A percentile compares a stretch with the other conserved stretches of the same genome.
These are phyloP conservation scores for Penaeus japonicus DNA, from an alignment of 1,140 invertebrate species.

Conservation along the genomic window DNA sequence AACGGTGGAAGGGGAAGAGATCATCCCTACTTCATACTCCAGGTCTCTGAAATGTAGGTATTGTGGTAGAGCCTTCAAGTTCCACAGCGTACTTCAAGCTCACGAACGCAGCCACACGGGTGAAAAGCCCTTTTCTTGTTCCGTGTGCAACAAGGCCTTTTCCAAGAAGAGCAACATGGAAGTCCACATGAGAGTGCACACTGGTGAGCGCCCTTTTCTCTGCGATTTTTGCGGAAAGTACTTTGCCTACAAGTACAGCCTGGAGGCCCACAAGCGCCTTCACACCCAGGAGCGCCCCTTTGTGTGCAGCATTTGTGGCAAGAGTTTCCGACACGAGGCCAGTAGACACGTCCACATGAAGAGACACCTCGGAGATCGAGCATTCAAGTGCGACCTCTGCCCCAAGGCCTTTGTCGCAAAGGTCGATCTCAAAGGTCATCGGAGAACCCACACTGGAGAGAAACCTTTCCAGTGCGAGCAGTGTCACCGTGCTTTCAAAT, in stretches of 20 bases:
- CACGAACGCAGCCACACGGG: constrained; percentile 6
- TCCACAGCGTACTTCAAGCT: background rate
- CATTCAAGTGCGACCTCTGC: constrained; percentile 7
- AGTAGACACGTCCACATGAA: constrained; percentile 13
- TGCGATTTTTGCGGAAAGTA: background rate
- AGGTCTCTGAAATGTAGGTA: background rate
- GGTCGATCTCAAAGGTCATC: background rate
- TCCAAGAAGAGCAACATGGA: constrained; percentile 7
- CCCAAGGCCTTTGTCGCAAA: background rate
- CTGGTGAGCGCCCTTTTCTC: constrained; percentile 2
- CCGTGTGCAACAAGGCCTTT: background rate
- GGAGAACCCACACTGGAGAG: constrained; percentile 6
- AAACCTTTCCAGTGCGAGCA: constrained; percentile 4
- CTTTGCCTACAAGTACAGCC: background rate
- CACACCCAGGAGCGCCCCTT: constrained; percentile 8
- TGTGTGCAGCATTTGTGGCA: background rate
- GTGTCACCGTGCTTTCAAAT: background rate
- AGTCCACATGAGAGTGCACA: background rate
- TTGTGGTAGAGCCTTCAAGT: background rate
- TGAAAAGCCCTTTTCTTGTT: constrained; percentile 2
- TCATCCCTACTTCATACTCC: too few relatives aligned
- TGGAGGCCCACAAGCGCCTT: background rate
- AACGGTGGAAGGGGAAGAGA: background rate
- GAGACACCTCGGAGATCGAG: background rate
- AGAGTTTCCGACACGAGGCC: constrained; percentile 4